Evolutionary conservation across 1,140 invertebrate genomes (phyloP).

Genomic region (Diplogasteroides magnus): DNA sequence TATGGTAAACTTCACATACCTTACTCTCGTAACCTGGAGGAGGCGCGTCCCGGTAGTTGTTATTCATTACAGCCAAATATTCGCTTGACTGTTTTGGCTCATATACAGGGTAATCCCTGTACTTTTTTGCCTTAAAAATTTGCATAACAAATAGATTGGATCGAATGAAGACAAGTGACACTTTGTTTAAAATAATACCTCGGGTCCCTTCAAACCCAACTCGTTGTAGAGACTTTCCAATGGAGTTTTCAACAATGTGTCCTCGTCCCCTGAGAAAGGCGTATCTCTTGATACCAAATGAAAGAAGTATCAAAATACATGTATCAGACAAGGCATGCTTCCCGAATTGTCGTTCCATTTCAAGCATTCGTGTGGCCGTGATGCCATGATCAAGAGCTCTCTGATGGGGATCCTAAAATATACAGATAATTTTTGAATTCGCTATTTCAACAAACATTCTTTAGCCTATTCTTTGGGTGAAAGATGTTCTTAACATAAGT

Average conservation of each 20-base stretch:
- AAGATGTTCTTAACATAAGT: slow-evolving; percentile 37
- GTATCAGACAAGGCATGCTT: slow-evolving; percentile 29
- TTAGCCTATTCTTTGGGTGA: slow-evolving; percentile 25
- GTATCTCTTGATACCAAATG: not conserved
- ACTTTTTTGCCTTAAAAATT: slow-evolving; percentile 10
- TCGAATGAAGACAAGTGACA: not conserved
- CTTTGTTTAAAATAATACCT: slow-evolving; percentile 5
- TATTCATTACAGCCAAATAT: slow-evolving; percentile 25
- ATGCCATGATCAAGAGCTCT: slow-evolving; percentile 23
- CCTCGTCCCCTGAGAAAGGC: slow-evolving; percentile 1
- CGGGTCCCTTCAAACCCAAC: slow-evolving; percentile 23
- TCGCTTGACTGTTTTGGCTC: slow-evolving; percentile 35
- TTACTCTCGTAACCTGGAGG: slow-evolving; percentile 2
- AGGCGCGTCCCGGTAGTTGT: slow-evolving; percentile 12
- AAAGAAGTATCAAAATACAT: not conserved
- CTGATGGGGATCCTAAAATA: slow-evolving; percentile 26
- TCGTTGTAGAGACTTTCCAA: slow-evolving; percentile 32
- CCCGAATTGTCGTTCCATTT: slow-evolving; percentile 27
- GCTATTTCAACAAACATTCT: not conserved
- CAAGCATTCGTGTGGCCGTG: slow-evolving; percentile 26
- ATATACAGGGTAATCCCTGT: slow-evolving; percentile 28
- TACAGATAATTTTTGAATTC: not conserved
- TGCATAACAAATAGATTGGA: not conserved
- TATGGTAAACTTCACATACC: slow-evolving; percentile 3
- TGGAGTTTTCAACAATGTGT: slow-evolving; percentile 28